These are phyloP conservation scores for Chaenocephalus aceratus DNA, from an alignment of 2,113 vertebrate genomes.

Conservation along the genomic window DNA sequence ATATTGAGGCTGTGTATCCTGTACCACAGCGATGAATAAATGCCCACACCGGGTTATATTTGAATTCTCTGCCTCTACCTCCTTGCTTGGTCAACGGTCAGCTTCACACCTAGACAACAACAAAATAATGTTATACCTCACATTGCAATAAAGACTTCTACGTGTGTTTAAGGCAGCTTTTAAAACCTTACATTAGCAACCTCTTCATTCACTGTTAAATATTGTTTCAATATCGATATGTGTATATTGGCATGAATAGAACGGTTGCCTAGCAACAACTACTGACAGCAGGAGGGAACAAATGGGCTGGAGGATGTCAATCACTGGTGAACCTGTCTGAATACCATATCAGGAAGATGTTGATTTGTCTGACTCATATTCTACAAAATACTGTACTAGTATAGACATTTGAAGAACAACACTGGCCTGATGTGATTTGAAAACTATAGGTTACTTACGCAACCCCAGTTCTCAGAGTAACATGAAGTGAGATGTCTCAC, in stretches of 20 bases:
- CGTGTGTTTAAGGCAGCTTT: background rate
- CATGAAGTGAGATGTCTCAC: too few species aligned
- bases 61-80: too few species aligned
- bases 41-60: too few species aligned
- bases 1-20: too few species aligned
- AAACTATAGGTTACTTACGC: too few species aligned
- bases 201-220: background rate
- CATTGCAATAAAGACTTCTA: background rate
- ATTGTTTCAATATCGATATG: slow-evolving; percentile 3
- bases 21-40: too few species aligned
- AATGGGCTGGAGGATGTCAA: background rate
- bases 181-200: background rate
- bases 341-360: background rate
- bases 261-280: slow-evolving; percentile 23
- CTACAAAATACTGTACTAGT: too few species aligned
- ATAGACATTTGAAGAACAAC: too few species aligned
- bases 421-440: too few species aligned
- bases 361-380: background rate
- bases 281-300: background rate
- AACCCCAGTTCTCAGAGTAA: too few species aligned
- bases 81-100: too few species aligned
- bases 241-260: slow-evolving; percentile 5
- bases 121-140: background rate
- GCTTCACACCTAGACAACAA: background rate
- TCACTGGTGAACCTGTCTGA: background rate